phyloP scores from a whole-genome alignment of 1,140 invertebrate species.

The Papilio polyxenes region DNA sequence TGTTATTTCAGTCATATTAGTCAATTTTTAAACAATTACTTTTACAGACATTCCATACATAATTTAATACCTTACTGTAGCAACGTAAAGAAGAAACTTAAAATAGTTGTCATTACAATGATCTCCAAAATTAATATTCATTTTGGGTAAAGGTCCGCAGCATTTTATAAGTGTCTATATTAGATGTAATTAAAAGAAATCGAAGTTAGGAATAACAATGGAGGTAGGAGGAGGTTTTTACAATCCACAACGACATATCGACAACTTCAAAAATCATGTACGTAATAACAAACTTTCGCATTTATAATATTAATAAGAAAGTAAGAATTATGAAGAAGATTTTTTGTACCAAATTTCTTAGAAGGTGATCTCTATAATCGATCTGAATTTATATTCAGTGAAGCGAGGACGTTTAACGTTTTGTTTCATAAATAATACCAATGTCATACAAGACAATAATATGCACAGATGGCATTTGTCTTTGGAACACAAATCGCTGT shows the following conservation, averaged over 20 bases:
- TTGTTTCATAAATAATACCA: background rate
- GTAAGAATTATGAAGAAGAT: background rate
- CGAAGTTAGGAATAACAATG: slow-evolving; percentile 9
- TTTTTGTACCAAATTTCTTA: too few species aligned
- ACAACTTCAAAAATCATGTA: slow-evolving; percentile 29
- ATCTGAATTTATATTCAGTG: background rate
- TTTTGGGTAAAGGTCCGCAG: background rate
- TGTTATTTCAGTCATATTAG: too few species aligned
- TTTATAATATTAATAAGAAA: too few species aligned
- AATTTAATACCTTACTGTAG: too few species aligned
- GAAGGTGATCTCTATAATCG: background rate
- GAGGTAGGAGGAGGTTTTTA: slow-evolving; percentile 35
- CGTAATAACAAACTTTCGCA: too few species aligned
- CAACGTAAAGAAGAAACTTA: too few species aligned
- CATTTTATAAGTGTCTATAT: background rate
- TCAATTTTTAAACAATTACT: too few species aligned
- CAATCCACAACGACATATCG: slow-evolving; percentile 38
- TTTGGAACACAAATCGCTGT: slow-evolving; percentile 32
- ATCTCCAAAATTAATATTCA: background rate
- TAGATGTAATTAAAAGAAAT: background rate
- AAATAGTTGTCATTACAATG: too few species aligned
- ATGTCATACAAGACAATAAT: slow-evolving; percentile 3
- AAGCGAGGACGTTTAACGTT: background rate
- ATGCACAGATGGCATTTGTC: slow-evolving; percentile 19
- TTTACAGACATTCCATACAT: too few species aligned